Evolutionary conservation across 2,113 vertebrate species (phyloP), one percentile per base, ranked within the genome.

Genomic region (Dryoscopus gambensis): DNA sequence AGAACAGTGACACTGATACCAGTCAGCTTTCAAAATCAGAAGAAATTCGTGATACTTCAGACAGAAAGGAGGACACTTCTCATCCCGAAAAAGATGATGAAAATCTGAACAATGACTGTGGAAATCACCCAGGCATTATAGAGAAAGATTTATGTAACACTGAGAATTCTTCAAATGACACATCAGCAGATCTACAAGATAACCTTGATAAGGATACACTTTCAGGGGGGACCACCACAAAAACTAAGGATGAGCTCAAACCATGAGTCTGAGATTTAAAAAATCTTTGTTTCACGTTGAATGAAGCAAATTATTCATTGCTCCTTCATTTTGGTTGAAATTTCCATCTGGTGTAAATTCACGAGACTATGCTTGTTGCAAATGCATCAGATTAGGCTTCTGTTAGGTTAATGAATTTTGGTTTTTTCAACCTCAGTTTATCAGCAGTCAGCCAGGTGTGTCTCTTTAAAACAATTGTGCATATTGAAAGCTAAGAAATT

Each of bases 381-480:
- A 94, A 84, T 89, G 47, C 79, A 80, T 96, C 95, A 84, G 92
- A 50, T 95, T 75, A 92, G 39, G 78, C 65, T 83, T 91, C 55
- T 67, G 47, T 92, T 94, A 71, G 35, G 68, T 67, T 96, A 67
- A 88, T 81, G 64, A 78, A 30, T 87, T 93, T 68, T 80, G 5
- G n/a, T 74, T 81, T 91, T 96, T 96, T 93, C 57, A 92, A 31
- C 74, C 79, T 93, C 64, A 11, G 25, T 95, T 97, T 94, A 87
- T 90, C 94, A 64, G 95, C 53, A 90, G 69, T 67, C 83, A 92
- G 3, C 39, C 88, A 87, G 68, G 60, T 92, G 73, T 94, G 84
- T 67, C 65, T 96, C 68, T 95, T 97, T 70, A 92, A 94, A 95
- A 81, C 56, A 91, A 30, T 77, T 11, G 2, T 62, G 39, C 75